Evolutionary conservation across 2,888 invertebrate species (phyloP).

Genomic region (Drosophila austrosaltans): DNA sequence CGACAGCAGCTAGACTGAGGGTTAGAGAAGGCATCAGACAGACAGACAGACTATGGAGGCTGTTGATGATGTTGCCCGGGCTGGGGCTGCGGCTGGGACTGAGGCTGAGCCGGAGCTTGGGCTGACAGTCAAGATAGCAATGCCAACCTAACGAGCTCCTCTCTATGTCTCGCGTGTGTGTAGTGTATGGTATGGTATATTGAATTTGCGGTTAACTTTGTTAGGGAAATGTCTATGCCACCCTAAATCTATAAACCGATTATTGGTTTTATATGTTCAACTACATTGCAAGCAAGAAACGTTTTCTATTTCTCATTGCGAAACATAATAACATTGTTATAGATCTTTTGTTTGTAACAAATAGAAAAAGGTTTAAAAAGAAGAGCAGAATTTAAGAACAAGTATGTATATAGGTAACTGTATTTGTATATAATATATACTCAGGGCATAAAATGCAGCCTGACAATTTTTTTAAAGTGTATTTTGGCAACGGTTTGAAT

Average conservation of each 20-base stretch:
- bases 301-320: too few relatives aligned
- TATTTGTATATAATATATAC: too few relatives aligned
- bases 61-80: constrained; percentile 22
- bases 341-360: too few relatives aligned
- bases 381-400: too few relatives aligned
- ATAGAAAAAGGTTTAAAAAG: too few relatives aligned
- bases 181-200: constrained; percentile 6
- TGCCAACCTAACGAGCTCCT: constrained; percentile 74
- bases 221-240: not conserved
- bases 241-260: too few relatives aligned
- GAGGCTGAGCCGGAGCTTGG: constrained; percentile 10
- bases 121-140: constrained; percentile 77
- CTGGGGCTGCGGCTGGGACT: not conserved
- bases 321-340: too few relatives aligned
- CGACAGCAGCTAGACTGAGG: constrained; percentile 16
- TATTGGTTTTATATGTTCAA: too few relatives aligned
- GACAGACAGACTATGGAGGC: not conserved
- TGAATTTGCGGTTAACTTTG: not conserved
- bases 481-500: constrained; percentile 8
- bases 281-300: too few relatives aligned
- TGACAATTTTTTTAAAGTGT: constrained; percentile 12
- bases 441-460: too few relatives aligned
- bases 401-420: too few relatives aligned
- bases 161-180: constrained; percentile 35
- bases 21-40: not conserved